These are phyloP conservation scores for Babylonia areolata DNA, from an alignment of 1,140 invertebrate genomes.

Conservation along the genomic window DNA sequence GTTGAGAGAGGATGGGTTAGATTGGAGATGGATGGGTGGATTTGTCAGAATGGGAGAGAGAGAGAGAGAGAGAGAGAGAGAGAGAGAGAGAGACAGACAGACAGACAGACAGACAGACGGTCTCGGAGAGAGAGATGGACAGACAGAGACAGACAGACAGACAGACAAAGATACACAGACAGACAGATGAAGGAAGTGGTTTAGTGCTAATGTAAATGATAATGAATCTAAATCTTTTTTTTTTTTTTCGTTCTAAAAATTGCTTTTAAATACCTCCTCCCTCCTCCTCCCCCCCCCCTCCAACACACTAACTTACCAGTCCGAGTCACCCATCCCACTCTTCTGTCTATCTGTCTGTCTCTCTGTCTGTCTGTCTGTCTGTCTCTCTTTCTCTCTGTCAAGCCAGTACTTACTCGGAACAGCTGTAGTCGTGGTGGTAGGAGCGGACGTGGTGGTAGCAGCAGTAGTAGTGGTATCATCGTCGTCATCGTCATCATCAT, in stretches of 20 bases:
- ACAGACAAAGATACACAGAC: too few species aligned
- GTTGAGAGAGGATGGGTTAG: too few species aligned
- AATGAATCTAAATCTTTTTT: not conserved
- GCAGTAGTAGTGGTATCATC: not conserved
- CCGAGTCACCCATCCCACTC: not conserved
- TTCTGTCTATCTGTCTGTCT: slow-evolving; percentile 14
- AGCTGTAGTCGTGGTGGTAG: not conserved
- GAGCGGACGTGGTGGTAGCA: not conserved
- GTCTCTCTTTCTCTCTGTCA: not conserved
- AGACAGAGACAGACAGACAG: not conserved
- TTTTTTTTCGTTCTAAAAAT: too few species aligned
- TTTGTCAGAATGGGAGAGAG: not conserved
- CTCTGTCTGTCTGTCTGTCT: not conserved
- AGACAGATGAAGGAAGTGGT: not conserved
- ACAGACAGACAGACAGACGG: not conserved
- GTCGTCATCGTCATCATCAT: too few species aligned
- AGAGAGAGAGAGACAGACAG: too few species aligned
- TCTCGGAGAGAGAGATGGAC: not conserved
- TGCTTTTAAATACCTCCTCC: too few species aligned
- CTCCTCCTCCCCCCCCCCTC: too few species aligned
- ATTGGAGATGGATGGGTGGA: not conserved
- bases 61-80: not conserved
- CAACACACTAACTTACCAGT: too few species aligned
- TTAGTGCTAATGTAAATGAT: not conserved
- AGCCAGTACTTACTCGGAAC: not conserved